Evolutionary conservation across 2,888 invertebrate species (phyloP).

Genomic region (Pteria penguin): DNA sequence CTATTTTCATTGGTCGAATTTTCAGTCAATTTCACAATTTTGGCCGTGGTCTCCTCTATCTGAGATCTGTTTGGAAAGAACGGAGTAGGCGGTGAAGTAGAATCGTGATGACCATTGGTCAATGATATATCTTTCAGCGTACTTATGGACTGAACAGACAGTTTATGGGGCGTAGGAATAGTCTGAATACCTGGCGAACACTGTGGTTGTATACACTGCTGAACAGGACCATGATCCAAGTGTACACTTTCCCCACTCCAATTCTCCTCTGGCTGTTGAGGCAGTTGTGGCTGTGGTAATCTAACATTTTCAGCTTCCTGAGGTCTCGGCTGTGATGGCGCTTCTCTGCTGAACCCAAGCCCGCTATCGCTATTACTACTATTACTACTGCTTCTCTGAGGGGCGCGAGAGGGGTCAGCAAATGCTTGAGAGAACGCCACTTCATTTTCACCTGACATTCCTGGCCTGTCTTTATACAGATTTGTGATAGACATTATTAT

Average conservation of each 20-base stretch:
- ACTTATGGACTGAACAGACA: slow-evolving; percentile 17
- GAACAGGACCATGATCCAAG: slow-evolving; percentile 49
- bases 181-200: slow-evolving; percentile 57
- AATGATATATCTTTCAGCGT: slow-evolving; percentile 52
- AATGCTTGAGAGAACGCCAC: slow-evolving; percentile 72
- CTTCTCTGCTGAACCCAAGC: slow-evolving; percentile 88
- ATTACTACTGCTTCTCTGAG: slow-evolving; percentile 80
- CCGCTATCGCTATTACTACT: slow-evolving; percentile 94
- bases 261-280: slow-evolving; percentile 36
- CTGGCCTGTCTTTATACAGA: slow-evolving; percentile 80
- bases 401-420: slow-evolving; percentile 62
- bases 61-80: slow-evolving; percentile 79
- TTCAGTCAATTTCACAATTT: slow-evolving; percentile 60
- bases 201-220: slow-evolving; percentile 32
- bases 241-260: slow-evolving; percentile 31
- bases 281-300: slow-evolving; percentile 68
- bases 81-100: slow-evolving; percentile 82
- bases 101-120: slow-evolving; percentile 61
- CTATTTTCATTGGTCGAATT: slow-evolving; percentile 68
- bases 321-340: not conserved
- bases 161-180: slow-evolving; percentile 47
- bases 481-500: slow-evolving; percentile 83
- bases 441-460: slow-evolving; percentile 68
- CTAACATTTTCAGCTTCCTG: slow-evolving; percentile 69
- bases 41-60: slow-evolving; percentile 66